Evolutionary conservation across 30 jellyfish, hydroid and myxozoan species (phyloP), one percentile per base, ranked within the genome.

Genomic region (Hydractinia echinata): DNA sequence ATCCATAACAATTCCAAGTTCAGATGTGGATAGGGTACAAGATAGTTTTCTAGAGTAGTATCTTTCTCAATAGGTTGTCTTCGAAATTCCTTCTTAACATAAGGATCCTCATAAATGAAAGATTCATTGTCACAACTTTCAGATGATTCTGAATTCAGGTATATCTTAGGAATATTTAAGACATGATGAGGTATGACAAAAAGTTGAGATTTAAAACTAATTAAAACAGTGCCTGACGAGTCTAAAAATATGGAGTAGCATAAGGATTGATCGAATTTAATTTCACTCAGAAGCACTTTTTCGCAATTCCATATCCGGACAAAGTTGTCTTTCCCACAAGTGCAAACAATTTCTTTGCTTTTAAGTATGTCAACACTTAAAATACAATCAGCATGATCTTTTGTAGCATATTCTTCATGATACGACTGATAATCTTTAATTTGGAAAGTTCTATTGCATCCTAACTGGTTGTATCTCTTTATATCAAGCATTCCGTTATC

Each of bases 11-110:
- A 6, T 52, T 71, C 81, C 0, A 71, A 58, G 52, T 50, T 50
- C 10, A 71, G 67, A 15, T 71, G 52, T 9, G 81, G 81, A 71
- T 71, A 71, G 8, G 81, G 81, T 5, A 71, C 67, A 48, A 71
- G 52, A 52, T 71, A 71, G 50, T 3, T 71, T 30, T 30, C 13
- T 30, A 71, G 60, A 5, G 55, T 71, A 7, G 60, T 71, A 19
- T 30, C n/a, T 71, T 54, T 30, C 1, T 0, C 30, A 14, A 19
- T 52, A 8, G 68, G 30, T 8, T 4, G 81, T 7, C n/a, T 20
- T 7, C 39, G n/a, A 50, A 19, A 5, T 58, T 18, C 19, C 69
- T 58, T 58, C 16, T 18, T 11, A 52, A 71, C 81, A 9, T 6
- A 71, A 0, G 81, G 81, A 52, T 71, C 81, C 52, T 71, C 81